Percentiles rank a stretch among this genome's conserved stretches.
Conservation (phyloP, 2,888 invertebrate species). For the Keiferia lycopersicella region DNA sequence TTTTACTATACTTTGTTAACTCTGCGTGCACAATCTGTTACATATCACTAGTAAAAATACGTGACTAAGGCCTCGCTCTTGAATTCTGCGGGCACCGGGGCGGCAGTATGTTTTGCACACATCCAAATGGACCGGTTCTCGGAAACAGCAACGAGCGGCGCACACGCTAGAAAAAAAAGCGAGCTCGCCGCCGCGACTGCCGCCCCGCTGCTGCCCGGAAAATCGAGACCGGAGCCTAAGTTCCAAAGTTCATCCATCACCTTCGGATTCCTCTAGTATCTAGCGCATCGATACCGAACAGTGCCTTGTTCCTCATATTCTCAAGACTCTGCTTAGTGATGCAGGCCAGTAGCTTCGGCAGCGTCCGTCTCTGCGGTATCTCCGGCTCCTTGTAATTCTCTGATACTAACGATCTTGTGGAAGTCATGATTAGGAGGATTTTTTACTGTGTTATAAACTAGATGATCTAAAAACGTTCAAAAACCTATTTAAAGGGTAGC, state of each 20-base stretch:
- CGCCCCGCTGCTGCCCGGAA: too few species aligned
- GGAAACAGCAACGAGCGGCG: too few species aligned
- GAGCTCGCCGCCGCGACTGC: too few species aligned
- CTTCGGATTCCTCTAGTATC: constrained; percentile 70
- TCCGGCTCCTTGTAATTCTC: not conserved
- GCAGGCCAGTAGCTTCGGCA: constrained; percentile 72
- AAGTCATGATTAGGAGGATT: not conserved
- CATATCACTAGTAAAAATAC: too few species aligned
- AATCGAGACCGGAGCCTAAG: too few species aligned
- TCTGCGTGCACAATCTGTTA: too few species aligned
- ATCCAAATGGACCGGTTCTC: too few species aligned
- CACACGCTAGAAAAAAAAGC: too few species aligned
- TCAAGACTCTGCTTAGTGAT: constrained; percentile 69
- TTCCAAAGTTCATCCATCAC: constrained; percentile 43
- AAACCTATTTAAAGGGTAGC: not conserved
- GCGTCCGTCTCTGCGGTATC: constrained; percentile 44
- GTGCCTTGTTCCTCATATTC: constrained; percentile 58
- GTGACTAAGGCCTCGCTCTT: too few species aligned
- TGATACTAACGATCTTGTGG: not conserved
- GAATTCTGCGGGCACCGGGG: too few species aligned
- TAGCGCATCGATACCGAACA: constrained; percentile 58
- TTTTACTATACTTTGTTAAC: too few species aligned
- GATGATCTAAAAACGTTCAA: not conserved
- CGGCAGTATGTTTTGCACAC: too few species aligned
- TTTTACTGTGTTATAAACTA: not conserved